Base-by-base conservation (phyloP, 2,888 invertebrate genomes). In the Aspidiotus destructor region DNA sequence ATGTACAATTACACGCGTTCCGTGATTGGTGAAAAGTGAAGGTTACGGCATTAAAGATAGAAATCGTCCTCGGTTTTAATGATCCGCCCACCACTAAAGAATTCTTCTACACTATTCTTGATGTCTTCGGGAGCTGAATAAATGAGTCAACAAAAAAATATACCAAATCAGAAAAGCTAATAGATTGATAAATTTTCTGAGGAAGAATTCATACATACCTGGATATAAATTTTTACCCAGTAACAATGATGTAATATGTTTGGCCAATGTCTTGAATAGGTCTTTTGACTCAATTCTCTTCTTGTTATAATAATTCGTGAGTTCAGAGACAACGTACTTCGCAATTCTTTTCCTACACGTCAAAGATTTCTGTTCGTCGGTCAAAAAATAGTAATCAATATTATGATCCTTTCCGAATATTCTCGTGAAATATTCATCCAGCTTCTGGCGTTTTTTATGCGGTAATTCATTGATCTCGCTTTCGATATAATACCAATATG, bases 251-350 rank as follows among this genome's bases (percentile, higher is more conserved):
- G 74, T 74, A 6, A 74, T 72, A 60, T 73, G 71, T 70, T 72
- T 73, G 16, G 74, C 74, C 28, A 74, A 69, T 55, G 41, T 71
- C 69, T 74, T 74, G 67, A 74, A 74, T 28, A 74, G 62, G 40
- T 72, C 57, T 64, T 72, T 72, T 8, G 71, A 72, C 8, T 69
- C 73, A 15, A 74, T 74, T 69, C 69, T 71, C 15, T 72, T 70
- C n/a, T 69, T 65, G 41, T 70, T 70, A 62, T 73, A 74, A 44
- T 72, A 72, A 41, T 73, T 73, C 16, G 73, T 73, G 52, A 74
- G 71, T 28, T 72, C 71, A 11, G 60, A 62, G 2, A 73, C 73
- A n/a, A 74, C 73, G 16, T 73, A 60, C 60, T 72, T 72, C 8
- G 73, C 74, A 41, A 72, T 72, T 48, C 73, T 70, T 60, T 73